These are phyloP conservation scores for Portunus trituberculatus DNA, from an alignment of 1,140 invertebrate genomes.

Conservation along the genomic window DNA sequence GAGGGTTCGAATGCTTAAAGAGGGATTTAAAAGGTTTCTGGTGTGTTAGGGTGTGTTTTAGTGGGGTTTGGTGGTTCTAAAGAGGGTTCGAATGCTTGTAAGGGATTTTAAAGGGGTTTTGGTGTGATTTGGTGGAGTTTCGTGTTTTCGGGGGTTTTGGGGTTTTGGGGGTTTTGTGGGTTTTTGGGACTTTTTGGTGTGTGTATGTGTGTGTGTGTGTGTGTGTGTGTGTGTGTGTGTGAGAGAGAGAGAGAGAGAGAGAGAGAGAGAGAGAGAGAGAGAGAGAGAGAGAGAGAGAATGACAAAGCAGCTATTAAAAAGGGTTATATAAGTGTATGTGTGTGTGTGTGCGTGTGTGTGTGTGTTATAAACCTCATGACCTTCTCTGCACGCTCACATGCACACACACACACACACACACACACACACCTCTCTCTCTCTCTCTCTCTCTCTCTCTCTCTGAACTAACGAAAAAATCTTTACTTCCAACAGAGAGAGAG, in stretches of 20 bases:
- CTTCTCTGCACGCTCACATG: too few relatives aligned
- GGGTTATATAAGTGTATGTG: too few relatives aligned
- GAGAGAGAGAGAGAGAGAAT: conserved; percentile 36
- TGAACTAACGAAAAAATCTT: too few relatives aligned
- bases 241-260: conserved; percentile 41
- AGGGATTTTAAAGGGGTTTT: background rate
- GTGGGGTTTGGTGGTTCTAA: too few relatives aligned
- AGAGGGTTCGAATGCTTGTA: background rate
- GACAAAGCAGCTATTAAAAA: too few relatives aligned
- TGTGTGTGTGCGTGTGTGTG: too few relatives aligned
- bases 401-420: too few relatives aligned
- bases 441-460: too few relatives aligned
- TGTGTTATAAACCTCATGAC: too few relatives aligned
- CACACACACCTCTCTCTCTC: too few relatives aligned
- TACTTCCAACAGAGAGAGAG: too few relatives aligned
- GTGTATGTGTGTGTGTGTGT: background rate
- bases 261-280: conserved; percentile 40
- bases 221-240: background rate
- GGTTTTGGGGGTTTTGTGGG: background rate
- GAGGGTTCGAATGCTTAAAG: background rate
- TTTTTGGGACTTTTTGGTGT: background rate
- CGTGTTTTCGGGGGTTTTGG: background rate
- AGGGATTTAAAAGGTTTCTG: background rate
- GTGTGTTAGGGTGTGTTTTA: background rate
- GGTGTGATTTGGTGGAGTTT: background rate